Evolutionary conservation across 2,113 vertebrate genomes (phyloP).

Genomic region (zebrafish (Danio rerio)): GRCz12tu NC_133194.1:30998501-30999000

Average conservation of each 20-base stretch:
- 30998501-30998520: conserved; percentile 54
- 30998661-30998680: conserved; percentile 35
- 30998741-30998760: conserved; percentile 1
- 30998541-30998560: conserved; percentile 58
- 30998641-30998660: conserved; percentile 57
- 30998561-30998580: conserved; percentile 46
- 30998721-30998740: conserved; percentile 13
- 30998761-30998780: conserved; percentile 3
- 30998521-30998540: conserved; percentile 54
- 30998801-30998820: conserved; percentile 1
- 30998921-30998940: no score
- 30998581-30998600: conserved; percentile 54
- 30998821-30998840: neutral
- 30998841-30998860: neutral
- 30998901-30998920: neutral
- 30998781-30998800: conserved; percentile 34
- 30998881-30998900: neutral
- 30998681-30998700: conserved; percentile 46
- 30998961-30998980: no score
- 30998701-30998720: conserved; percentile 28
- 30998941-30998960: no score
- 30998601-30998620: conserved; percentile 61
- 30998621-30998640: conserved; percentile 58
- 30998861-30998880: neutral
- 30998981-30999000: no score